Base-by-base conservation (phyloP, 2,888 invertebrate species). In the Pammene aurita region DNA sequence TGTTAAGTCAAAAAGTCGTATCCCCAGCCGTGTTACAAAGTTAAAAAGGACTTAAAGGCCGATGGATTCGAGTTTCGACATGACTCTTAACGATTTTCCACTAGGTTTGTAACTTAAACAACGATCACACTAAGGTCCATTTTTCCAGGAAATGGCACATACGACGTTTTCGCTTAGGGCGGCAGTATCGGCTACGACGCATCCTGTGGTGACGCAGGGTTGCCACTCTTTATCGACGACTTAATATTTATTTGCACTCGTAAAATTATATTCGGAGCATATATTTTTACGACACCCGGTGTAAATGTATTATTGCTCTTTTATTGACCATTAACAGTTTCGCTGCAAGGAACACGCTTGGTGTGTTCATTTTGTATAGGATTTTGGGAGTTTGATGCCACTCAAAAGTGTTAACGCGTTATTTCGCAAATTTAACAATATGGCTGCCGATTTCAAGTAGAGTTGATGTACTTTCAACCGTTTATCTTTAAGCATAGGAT, bases 161-260 rank as follows among this genome's bases (percentile, higher is more conserved):
- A 54, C 1, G 34, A 6, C 34, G n/a, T 54, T 54, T 54, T 54
- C 10, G 4, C 1, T n/a, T 7, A n/a, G n/a, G n/a, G n/a, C 54
- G n/a, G n/a, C 84, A 80, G 79, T 75, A 74, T 48, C 73, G 78
- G 71, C 76, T 79, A 78, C 80, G 77, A 80, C 82, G 82, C 86
- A 88, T 89, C 90, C 90, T 88, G 88, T 78, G 84, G 80, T 82
- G 84, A 75, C 78, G 73, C 78, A 87, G 86, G 84, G 82, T 74
- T 82, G 85, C 71, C 76, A 70, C 73, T 73, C 70, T 67, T 61
- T 72, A 72, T 70, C 62, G 67, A 63, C 52, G 64, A 50, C 50
- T 68, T 63, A 56, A 67, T 54, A 60, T 60, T 65, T 69, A 69
- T 65, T 65, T 41, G 60, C 46, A 26, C 44, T 63, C 69, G 65